Conservation (phyloP, 2,797 vertebrate genomes). For the Hydrophis major region DNA sequence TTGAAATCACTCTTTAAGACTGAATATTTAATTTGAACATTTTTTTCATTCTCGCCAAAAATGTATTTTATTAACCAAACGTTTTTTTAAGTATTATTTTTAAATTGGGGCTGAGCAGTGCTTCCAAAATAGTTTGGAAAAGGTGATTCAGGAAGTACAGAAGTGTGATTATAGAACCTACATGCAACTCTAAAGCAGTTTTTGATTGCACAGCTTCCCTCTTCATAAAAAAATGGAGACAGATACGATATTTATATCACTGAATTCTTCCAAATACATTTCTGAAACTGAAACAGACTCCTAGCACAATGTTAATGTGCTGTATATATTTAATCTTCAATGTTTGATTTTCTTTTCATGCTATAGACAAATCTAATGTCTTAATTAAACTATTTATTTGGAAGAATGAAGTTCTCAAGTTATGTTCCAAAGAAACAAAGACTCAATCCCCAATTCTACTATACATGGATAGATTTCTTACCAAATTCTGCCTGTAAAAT, state of each 20-base stretch:
- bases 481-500: background rate
- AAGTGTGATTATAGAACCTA: background rate
- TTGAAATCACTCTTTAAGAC: background rate
- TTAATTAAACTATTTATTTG: background rate
- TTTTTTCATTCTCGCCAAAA: background rate
- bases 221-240: background rate
- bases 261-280: background rate
- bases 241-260: background rate
- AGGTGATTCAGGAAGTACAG: background rate
- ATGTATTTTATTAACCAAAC: background rate
- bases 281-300: background rate
- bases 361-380: slow-evolving; percentile 19
- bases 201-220: background rate
- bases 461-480: slow-evolving; percentile 25
- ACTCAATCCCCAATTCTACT: slow-evolving; percentile 19
- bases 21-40: background rate
- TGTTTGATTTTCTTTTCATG: background rate
- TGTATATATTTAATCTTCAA: background rate
- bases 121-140: background rate
- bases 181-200: background rate
- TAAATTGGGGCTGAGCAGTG: background rate
- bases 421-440: background rate
- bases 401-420: background rate
- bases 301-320: background rate
- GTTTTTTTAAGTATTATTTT: background rate